These are phyloP conservation scores for Druceiella hillmani DNA, from an alignment of 2,888 invertebrate species.

Conservation along the genomic window DNA sequence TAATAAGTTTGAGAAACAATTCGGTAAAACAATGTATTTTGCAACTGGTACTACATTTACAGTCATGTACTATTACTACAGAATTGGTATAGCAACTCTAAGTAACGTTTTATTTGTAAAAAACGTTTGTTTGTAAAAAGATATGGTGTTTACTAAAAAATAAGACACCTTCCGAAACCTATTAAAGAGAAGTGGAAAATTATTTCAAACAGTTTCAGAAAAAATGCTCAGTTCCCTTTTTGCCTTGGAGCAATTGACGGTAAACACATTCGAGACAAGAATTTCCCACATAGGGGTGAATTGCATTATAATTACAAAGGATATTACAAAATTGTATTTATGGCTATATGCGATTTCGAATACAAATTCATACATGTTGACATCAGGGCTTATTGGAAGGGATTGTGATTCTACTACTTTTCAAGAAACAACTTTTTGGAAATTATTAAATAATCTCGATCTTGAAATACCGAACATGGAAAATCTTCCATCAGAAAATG, in stretches of 20 bases:
- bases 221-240: constrained; percentile 9
- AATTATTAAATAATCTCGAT: constrained; percentile 9
- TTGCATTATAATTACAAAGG: constrained; percentile 14
- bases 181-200: constrained; percentile 4
- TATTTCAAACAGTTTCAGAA: constrained; percentile 8
- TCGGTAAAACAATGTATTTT: constrained; percentile 12
- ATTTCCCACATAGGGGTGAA: constrained; percentile 10
- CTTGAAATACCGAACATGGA: constrained; percentile 8
- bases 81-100: constrained; percentile 14
- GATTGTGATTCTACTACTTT: constrained; percentile 13
- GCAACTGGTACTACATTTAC: constrained; percentile 12
- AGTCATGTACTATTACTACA: no score
- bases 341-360: constrained; percentile 12
- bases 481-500: constrained; percentile 9
- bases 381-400: no score
- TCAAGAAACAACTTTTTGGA: constrained; percentile 12
- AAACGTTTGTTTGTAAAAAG: constrained; percentile 12
- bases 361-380: no score
- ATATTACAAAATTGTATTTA: constrained; percentile 11
- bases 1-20: constrained; percentile 9
- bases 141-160: constrained; percentile 13
- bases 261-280: constrained; percentile 12
- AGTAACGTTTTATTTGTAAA: constrained; percentile 14
- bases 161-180: no score
- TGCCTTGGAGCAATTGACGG: constrained; percentile 9